These are phyloP conservation scores for Caloenas nicobarica DNA, from an alignment of 2,113 vertebrate species.

Conservation along the genomic window DNA sequence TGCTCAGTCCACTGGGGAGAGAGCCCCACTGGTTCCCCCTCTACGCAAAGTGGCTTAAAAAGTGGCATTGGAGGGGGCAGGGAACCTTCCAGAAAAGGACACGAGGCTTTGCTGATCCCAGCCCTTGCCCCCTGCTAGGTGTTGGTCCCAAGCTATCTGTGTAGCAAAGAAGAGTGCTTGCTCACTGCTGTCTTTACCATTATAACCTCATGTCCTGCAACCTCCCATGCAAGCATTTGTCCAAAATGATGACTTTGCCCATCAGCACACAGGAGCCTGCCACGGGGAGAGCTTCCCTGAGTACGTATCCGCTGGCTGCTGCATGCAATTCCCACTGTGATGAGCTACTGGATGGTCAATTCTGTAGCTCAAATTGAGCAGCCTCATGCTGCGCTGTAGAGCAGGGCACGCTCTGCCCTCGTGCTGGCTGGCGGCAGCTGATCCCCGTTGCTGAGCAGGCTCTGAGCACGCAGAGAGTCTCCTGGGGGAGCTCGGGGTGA, in stretches of 20 bases:
- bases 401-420: background rate
- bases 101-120: background rate
- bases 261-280: background rate
- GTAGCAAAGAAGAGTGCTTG: slow-evolving; percentile 1
- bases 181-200: background rate
- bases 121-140: background rate
- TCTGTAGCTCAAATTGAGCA: background rate
- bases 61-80: background rate
- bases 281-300: background rate
- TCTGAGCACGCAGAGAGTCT: background rate
- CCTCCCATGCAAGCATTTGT: background rate
- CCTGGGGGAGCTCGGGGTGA: background rate
- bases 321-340: background rate
- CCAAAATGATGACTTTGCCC: background rate
- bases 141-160: background rate
- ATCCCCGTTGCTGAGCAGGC: rapidly evolving
- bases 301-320: rapidly evolving
- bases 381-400: background rate
- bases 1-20: background rate
- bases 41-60: background rate
- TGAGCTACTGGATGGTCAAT: background rate
- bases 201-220: slow-evolving; percentile 6
- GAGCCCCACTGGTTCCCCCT: background rate
- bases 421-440: background rate
- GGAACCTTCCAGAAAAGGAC: background rate